Conservation (phyloP, 2,888 invertebrate species). For the Villa cingulata region DNA sequence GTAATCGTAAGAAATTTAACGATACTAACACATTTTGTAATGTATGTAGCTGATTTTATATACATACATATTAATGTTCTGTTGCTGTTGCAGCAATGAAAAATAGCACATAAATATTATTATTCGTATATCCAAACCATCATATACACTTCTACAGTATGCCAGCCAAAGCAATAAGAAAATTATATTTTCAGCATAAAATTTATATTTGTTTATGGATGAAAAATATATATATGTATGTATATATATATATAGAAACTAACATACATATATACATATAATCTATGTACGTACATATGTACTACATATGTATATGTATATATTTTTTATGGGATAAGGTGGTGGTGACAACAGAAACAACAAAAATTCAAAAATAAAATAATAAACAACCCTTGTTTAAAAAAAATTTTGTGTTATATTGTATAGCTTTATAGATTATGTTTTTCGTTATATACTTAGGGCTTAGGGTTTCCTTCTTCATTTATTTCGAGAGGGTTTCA, state of each 20-base stretch:
- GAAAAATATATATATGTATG: background rate
- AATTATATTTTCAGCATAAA: no score
- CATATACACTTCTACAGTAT: no score
- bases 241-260: no score
- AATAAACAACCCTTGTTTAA: slow-evolving; percentile 9
- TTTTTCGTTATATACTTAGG: slow-evolving; percentile 10
- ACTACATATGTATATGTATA: no score
- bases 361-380: slow-evolving; percentile 3
- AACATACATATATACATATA: no score
- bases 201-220: background rate
- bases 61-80: no score
- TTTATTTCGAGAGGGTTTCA: slow-evolving; percentile 3
- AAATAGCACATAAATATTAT: background rate
- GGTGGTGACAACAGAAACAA: background rate
- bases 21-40: background rate
- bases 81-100: slow-evolving; percentile 5
- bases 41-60: no score
- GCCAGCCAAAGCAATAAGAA: no score
- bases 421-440: slow-evolving; percentile 1
- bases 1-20: background rate
- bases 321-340: background rate
- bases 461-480: slow-evolving; percentile 10
- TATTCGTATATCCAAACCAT: no score
- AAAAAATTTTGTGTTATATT: background rate
- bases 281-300: no score